Conservation (phyloP, 2,113 vertebrate genomes). For the Pseudopipra pipra region DNA sequence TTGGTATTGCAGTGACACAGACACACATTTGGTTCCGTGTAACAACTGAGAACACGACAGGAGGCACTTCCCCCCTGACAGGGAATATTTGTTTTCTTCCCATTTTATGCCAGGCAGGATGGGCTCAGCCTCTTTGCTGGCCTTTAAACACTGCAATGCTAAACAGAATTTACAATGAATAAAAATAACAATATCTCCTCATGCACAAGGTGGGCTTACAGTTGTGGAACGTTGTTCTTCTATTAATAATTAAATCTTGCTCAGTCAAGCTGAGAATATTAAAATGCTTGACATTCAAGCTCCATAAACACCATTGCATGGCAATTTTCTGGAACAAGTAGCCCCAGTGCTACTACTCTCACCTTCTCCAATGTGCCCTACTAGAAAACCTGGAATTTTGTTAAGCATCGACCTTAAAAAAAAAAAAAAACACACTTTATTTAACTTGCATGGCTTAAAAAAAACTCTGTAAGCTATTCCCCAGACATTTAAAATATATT, state of each 20-base stretch:
- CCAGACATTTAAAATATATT: not conserved
- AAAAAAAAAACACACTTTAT: not conserved
- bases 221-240: not conserved
- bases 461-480: not conserved
- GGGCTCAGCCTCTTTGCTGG: not conserved
- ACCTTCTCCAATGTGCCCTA: not conserved
- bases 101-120: not conserved
- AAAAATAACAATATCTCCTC: not conserved
- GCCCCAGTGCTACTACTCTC: not conserved
- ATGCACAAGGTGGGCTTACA: not conserved
- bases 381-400: not conserved
- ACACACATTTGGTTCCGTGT: not conserved
- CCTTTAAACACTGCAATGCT: not conserved
- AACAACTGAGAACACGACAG: not conserved
- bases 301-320: not conserved
- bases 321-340: not conserved
- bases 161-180: not conserved
- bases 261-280: not conserved
- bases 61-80: not conserved
- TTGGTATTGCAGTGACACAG: not conserved
- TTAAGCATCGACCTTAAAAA: not conserved
- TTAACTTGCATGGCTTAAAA: not conserved
- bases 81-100: not conserved
- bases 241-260: constrained; percentile 13
- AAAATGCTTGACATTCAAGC: constrained; percentile 32